phyloP scores from a whole-genome alignment of 2,113 vertebrate species.

The Podiceps cristatus region DNA sequence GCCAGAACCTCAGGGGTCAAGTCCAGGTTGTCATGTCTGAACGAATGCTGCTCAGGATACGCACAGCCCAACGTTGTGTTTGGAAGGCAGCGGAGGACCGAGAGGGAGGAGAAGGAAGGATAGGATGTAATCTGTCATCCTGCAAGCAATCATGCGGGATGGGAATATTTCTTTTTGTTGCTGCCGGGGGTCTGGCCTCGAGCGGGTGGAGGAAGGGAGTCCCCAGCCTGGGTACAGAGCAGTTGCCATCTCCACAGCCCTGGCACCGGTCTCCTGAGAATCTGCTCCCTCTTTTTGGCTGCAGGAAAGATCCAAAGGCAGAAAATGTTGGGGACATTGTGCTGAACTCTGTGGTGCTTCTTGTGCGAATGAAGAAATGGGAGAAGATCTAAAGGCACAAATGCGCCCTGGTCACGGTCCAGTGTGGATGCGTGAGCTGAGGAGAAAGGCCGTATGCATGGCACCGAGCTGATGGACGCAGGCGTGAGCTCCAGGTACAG shows the following conservation, averaged over 20 bases:
- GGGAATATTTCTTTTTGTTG: slow-evolving; percentile 21
- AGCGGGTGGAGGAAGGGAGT: background rate
- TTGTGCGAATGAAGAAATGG: background rate
- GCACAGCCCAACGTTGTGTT: background rate
- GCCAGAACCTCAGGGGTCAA: slow-evolving; percentile 87
- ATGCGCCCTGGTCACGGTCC: rapidly evolving
- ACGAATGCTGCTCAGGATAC: background rate
- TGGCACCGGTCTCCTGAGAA: background rate
- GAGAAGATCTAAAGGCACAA: background rate
- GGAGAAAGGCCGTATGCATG: background rate
- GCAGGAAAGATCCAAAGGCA: background rate
- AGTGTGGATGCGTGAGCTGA: background rate
- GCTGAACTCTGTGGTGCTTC: background rate
- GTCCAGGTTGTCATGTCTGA: slow-evolving; percentile 82
- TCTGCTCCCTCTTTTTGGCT: background rate
- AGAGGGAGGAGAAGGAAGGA: slow-evolving; percentile 64
- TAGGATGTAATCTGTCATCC: slow-evolving; percentile 62
- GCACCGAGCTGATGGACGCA: background rate
- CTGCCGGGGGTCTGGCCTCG: background rate
- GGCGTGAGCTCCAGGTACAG: background rate
- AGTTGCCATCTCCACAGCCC: rapidly evolving
- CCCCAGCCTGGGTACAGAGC: background rate
- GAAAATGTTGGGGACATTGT: background rate
- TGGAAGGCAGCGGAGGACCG: slow-evolving; percentile 19
- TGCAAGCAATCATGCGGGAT: background rate